Conservation (phyloP, 1,140 invertebrate species). For the Aphelinus atriplicis region DNA sequence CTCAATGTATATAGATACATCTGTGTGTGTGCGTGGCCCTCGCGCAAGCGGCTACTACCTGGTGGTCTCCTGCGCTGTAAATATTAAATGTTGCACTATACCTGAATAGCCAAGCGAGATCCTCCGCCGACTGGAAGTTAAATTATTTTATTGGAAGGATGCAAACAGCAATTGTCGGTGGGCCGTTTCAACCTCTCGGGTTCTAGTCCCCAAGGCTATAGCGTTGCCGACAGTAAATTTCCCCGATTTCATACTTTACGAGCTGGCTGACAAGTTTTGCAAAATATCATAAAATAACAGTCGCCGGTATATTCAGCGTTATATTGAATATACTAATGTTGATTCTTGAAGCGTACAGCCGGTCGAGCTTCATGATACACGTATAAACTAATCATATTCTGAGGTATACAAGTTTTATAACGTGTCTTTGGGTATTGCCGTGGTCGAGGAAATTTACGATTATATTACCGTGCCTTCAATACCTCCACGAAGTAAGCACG, state of each 20-base stretch:
- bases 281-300: slow-evolving; percentile 11
- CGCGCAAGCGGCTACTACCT: not conserved
- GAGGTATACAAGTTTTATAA: not conserved
- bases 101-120: not conserved
- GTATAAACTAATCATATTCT: not conserved
- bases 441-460: no score
- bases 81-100: not conserved
- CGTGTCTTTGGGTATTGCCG: no score
- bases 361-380: no score
- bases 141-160: slow-evolving; percentile 19
- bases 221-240: slow-evolving; percentile 6
- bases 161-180: not conserved
- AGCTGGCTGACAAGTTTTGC: slow-evolving; percentile 2
- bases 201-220: not conserved
- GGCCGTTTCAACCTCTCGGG: not conserved
- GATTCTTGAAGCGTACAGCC: no score
- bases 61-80: not conserved
- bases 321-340: no score
- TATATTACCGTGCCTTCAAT: no score
- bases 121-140: not conserved
- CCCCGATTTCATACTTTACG: not conserved
- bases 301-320: no score
- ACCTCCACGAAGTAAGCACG: no score
- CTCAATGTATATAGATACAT: no score
- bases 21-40: no score